phyloP scores from a whole-genome alignment of 2,113 vertebrate genomes.

The Struthidea cinerea region DNA sequence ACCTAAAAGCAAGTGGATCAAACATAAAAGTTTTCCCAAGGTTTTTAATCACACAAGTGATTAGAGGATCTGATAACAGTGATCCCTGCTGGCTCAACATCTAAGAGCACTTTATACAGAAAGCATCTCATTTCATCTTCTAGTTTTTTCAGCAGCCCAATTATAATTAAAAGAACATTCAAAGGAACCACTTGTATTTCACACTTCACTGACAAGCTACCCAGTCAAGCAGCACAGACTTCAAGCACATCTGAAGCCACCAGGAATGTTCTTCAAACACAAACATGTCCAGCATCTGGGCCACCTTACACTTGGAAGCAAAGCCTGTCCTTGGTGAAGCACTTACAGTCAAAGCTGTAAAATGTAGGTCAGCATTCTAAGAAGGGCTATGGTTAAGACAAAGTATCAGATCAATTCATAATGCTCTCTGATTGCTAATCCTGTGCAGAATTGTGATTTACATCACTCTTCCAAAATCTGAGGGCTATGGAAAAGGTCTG shows the following conservation, averaged over 20 bases:
- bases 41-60: constrained; percentile 6
- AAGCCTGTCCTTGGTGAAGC: background rate
- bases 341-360: background rate
- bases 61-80: background rate
- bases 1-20: background rate
- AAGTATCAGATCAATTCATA: constrained; percentile 36
- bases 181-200: background rate
- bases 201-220: background rate
- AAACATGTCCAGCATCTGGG: background rate
- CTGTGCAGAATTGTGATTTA: background rate
- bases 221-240: background rate
- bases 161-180: background rate
- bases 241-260: background rate
- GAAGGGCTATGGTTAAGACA: background rate
- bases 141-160: background rate
- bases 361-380: constrained; percentile 22
- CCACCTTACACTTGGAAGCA: background rate
- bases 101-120: background rate
- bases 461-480: background rate
- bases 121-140: background rate
- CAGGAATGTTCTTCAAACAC: background rate
- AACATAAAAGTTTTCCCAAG: background rate
- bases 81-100: background rate
- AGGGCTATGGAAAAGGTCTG: background rate
- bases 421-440: constrained; percentile 38